Base-by-base conservation (phyloP, 2,888 invertebrate species). In the Epinotia ramella region DNA sequence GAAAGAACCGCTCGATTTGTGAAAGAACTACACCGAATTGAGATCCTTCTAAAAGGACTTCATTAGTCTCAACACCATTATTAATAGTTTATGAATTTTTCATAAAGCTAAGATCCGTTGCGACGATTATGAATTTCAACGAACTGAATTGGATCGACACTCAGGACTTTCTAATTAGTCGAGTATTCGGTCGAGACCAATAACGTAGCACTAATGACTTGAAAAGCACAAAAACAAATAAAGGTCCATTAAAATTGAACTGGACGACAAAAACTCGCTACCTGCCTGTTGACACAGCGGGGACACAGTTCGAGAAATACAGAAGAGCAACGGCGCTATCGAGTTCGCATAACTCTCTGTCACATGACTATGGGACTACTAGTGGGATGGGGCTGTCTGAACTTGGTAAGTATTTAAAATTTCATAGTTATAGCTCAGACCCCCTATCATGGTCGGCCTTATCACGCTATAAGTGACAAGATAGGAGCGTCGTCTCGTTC, bases 211-310 rank as follows among this genome's bases (percentile, higher is more conserved):
- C 73, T 72, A 76, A 78, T 73, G 78, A 78, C 67, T 73, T 57
- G 73, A 73, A 68, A 78, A 57, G 59, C 68, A 73, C 66, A 78
- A 78, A 78, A 77, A 78, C 72, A 69, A 72, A 74, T 65, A 73
- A 73, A 77, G 44, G 62, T 53, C 69, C 70, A 75, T 72, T 77
- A 78, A 77, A 78, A 78, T 76, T 72, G 76, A 72, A 76, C 71
- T 72, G 75, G 76, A 71, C 71, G 75, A 76, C 76, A 75, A 71
- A 63, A 72, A 67, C 60, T 69, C 78, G 77, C 76, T 76, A 78
- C 78, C 78, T 77, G 77, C 49, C 71, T 71, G 75, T 77, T 77
- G 73, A 77, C 77, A 77, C 64, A 18, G 74, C 65, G 44, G 11
- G 64, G 13, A 9, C 75, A 11, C 56, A 67, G 20, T 24, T 18